Conservation (phyloP, 1,140 invertebrate genomes). For the Atta texana region DNA sequence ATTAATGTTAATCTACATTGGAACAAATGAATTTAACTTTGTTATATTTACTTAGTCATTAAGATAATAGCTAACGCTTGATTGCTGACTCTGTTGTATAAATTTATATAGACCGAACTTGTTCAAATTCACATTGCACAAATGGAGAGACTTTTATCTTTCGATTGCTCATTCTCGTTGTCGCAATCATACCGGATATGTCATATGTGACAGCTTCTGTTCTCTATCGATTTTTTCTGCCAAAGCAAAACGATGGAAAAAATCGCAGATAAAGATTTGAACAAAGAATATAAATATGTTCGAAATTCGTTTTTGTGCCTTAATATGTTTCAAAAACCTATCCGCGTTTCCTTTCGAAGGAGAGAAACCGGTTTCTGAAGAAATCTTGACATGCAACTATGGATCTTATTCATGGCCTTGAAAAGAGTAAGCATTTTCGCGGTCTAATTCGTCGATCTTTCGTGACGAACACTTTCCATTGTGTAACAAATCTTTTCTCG, state of each 20-base stretch:
- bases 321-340: constrained; percentile 23
- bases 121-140: neutral
- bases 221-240: neutral
- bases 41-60: too few relatives aligned
- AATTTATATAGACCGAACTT: neutral
- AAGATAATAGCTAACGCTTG: neutral
- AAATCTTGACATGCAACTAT: constrained; percentile 79
- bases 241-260: neutral
- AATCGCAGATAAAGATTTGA: neutral
- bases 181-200: neutral
- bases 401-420: constrained; percentile 84
- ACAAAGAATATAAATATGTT: neutral
- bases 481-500: constrained; percentile 83
- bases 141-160: neutral
- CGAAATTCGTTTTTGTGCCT: neutral
- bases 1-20: neutral
- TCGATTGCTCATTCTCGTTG: neutral
- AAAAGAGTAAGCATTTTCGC: constrained; percentile 82
- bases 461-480: constrained; percentile 86
- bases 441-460: constrained; percentile 85
- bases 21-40: neutral
- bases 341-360: constrained; percentile 57
- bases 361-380: constrained; percentile 79
- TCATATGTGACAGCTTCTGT: neutral
- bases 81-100: neutral